Evolutionary conservation across 2,888 invertebrate species (phyloP), one percentile per base, ranked within the genome.

Genomic region (Leistus spinibarbis): DNA sequence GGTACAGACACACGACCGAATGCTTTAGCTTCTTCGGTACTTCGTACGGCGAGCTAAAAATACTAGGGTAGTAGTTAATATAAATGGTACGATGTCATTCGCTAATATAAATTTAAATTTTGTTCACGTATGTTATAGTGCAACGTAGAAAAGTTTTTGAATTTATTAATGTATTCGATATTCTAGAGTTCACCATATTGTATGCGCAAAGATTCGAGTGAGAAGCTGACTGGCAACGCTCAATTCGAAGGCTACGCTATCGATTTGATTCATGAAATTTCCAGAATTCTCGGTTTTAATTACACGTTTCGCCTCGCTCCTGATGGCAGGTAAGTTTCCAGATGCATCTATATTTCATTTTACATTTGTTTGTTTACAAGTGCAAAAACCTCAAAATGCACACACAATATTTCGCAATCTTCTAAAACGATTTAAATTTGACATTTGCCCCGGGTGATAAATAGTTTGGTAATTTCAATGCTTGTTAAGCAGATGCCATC

Each of bases 161-260:
- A 40, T 40, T 7, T 40, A 40, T 40, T 40, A 60, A 60, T 60
- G 22, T 20, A 60, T 60, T 60, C 19, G 10, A 60, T 60, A 67
- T 81, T 79, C 1, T 85, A 98, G 97, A 98, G 97, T 85, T 91
- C 95, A 69, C 99, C 99, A 1, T 99, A 99, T 85, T 95, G 96
- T 81, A 98, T 98, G 97, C 88, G 94, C 78, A 97, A 94, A 85
- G 93, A 94, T 82, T 94, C 95, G 4, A 93, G 93, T 80, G 92
- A 93, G 80, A 92, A 93, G 77, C 87, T 97, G 68, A 90, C 90
- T 3, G 97, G 97, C 54, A 97, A 97, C 86, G 95, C 95, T 80
- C 95, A 95, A 82, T 97, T 94, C 85, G 97, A 97, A 85, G 97
- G 97, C 53, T 99, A 97, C 87, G 96, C 94, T 79, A 92, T 99